Evolutionary conservation across 1,140 invertebrate genomes (phyloP).

Genomic region (Apis florea): DNA sequence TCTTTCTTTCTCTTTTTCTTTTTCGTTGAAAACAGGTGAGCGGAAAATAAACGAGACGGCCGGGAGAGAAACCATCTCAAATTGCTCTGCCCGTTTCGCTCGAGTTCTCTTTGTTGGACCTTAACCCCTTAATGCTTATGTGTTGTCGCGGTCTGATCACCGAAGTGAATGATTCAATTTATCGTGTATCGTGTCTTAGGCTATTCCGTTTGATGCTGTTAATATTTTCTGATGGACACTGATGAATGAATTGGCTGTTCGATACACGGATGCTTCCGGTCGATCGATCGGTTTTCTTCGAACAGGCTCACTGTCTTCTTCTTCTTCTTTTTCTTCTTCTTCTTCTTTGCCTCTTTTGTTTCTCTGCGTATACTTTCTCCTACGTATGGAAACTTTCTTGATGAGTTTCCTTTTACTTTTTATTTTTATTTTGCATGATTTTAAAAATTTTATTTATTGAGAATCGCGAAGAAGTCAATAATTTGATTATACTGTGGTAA

Average conservation of each 20-base stretch:
- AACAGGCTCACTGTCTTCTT: not conserved
- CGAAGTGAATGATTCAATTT: conserved; percentile 14
- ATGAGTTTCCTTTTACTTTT: not conserved
- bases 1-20: not conserved
- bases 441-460: too few relatives aligned
- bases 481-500: too few relatives aligned
- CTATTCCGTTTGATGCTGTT: not conserved
- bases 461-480: too few relatives aligned
- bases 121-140: conserved; percentile 14
- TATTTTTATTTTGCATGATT: too few relatives aligned
- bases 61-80: conserved; percentile 76
- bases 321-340: not conserved
- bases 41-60: conserved; percentile 76
- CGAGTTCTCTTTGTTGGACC: not conserved
- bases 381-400: not conserved
- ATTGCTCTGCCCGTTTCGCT: conserved; percentile 42
- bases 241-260: conserved; percentile 25
- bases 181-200: not conserved
- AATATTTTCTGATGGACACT: not conserved
- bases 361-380: not conserved
- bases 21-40: conserved; percentile 66
- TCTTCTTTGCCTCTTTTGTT: not conserved
- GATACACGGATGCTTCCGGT: not conserved
- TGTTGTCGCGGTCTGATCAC: not conserved
- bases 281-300: conserved; percentile 15